A percentile compares a stretch with the other conserved stretches of the same genome.
These are phyloP conservation scores for Lophochroa leadbeateri DNA, from an alignment of 2,113 vertebrate genomes.

Conservation along the genomic window DNA sequence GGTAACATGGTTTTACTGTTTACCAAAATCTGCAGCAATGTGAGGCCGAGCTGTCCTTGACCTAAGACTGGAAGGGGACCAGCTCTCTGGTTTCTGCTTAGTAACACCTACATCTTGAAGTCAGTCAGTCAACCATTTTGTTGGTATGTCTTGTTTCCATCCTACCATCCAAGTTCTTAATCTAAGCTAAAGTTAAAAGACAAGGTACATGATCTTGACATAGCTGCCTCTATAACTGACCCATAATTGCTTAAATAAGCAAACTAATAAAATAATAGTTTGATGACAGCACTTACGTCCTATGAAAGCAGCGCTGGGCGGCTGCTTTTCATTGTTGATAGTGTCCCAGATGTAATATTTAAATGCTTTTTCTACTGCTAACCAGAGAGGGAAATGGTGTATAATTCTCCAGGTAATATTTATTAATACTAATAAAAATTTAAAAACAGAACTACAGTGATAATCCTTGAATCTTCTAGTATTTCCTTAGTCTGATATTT, in stretches of 20 bases:
- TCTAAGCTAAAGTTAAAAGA: neutral
- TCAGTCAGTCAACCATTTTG: neutral
- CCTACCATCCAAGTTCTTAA: neutral
- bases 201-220: neutral
- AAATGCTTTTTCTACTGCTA: neutral
- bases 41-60: neutral
- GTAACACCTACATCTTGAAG: neutral
- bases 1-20: rapidly evolving
- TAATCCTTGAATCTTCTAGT: neutral
- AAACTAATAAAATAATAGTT: neutral
- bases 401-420: neutral
- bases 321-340: neutral
- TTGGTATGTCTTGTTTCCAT: neutral
- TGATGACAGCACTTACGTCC: rapidly evolving
- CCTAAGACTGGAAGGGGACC: neutral
- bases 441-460: neutral
- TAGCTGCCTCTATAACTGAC: neutral
- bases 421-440: neutral
- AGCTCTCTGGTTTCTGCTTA: neutral
- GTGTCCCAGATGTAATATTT: neutral
- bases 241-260: neutral
- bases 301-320: neutral
- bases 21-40: neutral
- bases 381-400: neutral
- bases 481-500: neutral